Base-by-base conservation (phyloP, 2,797 vertebrate species). In the Uromys caudimaculatus region DNA sequence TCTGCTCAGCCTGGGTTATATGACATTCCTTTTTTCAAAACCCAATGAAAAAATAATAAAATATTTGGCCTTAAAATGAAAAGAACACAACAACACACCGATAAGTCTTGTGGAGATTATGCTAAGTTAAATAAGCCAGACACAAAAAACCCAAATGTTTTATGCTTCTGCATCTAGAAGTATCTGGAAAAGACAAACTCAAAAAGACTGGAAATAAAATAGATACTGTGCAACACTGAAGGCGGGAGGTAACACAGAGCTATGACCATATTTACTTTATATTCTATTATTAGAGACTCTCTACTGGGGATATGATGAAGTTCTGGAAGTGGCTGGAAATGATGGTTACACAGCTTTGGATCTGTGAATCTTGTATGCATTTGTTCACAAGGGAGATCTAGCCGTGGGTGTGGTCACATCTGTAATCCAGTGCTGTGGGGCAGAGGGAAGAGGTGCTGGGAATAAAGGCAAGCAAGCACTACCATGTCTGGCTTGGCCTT, bases 81-180 rank as follows among this genome's bases (percentile, higher is more conserved):
- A 89, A 77, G 12, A 77, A 47, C 23, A 52, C 32, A 77, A 52
- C 32, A 77, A 17, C 32, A 86, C 19, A 24, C 41, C 38, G 56
- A 24, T 19, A 44, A 47, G 71, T 4, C 27, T 69, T 73, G 35
- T 83, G 73, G n/a, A 83, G 50, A 75, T 35, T 38, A 75, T 2
- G 27, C 24, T 85, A 64, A 60, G 62, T 75, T 29, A 90, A 89
- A 90, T 56, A 73, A 88, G 27, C 24, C 27, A 89, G 54, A 76
- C 29, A 89, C 29, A 76, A 60, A 76, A 60, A 56, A 60, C 44
- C 38, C 38, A 75, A 47, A 44, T 75, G 17, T 29, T 41, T 58
- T 56, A 21, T 47, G 38, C 9, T 12, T 76, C 16, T 44, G 13
- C 1, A 41, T 58, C n/a, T 44, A 77, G 24, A 77, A 60, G 38